These are phyloP conservation scores for Spea hammondii DNA, from an alignment of 2,797 vertebrate genomes.

Conservation along the genomic window DNA sequence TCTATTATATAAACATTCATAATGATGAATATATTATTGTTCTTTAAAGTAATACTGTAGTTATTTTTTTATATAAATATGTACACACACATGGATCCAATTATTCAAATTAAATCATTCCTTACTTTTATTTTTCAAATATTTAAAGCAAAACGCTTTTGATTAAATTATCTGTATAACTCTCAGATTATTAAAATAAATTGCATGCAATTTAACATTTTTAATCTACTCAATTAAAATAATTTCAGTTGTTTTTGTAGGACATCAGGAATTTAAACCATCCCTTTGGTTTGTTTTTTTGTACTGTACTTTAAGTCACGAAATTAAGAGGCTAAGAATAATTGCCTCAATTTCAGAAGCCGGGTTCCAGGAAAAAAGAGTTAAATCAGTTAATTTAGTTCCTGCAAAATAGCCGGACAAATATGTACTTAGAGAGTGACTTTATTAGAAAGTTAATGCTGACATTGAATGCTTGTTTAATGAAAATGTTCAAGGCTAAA, in stretches of 20 bases:
- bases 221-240: neutral
- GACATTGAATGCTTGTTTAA: constrained; percentile 1
- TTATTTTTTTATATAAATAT: too few species aligned
- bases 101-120: too few species aligned
- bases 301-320: neutral
- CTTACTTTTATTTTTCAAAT: too few species aligned
- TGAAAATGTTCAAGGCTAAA: constrained; percentile 2
- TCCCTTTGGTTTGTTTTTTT: neutral
- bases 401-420: neutral
- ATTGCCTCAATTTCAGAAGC: neutral
- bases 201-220: too few species aligned
- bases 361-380: neutral
- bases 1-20: too few species aligned
- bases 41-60: too few species aligned
- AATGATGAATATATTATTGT: too few species aligned
- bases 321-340: constrained; percentile 1
- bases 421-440: neutral
- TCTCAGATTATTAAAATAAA: too few species aligned
- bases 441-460: constrained; percentile 11
- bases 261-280: neutral
- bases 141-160: too few species aligned
- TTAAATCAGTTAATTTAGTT: neutral
- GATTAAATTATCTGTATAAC: too few species aligned
- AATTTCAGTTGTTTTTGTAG: neutral
- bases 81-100: too few species aligned